Base-by-base conservation (phyloP, 2,113 vertebrate species). In the Sialia sialis region DNA sequence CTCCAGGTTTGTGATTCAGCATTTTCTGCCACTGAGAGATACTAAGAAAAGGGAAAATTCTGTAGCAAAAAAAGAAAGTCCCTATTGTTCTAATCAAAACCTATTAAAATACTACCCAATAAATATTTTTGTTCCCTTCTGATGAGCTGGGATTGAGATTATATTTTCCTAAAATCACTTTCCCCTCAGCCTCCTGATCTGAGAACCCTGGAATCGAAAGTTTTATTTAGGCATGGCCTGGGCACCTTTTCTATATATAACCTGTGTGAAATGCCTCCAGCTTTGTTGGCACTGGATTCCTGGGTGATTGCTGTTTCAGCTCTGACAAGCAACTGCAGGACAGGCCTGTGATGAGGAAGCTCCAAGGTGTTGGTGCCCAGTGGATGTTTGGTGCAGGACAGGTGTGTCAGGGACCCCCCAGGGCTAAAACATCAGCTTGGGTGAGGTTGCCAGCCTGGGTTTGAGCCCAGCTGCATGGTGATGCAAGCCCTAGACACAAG, bases 1-100 rank as follows among this genome's bases (percentile, higher is more conserved):
- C 58, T 89, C 76, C 51, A 62, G 69, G 73, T 93, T 96, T 96
- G 73, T 95, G 96, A 97, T 93, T 95, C 94, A 96, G 88, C 94
- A 91, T 87, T 95, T 95, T 96, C 41, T 95, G 58, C 52, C 29
- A 29, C 70, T 84, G 68, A 54, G 27, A 91, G 39, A 60, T 48
- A 36, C 48, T n/a, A 66, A 82, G 60, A 82, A 95, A 46, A 10
- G 19, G 29, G 38, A 9, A 89, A 74, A 74, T 20, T 66, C 41
- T 74, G 25, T 74, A 26, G 9, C 41, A 79, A 75, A 81, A 81
- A 60, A 21, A 82, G 19, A 49, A 83, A 55, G 4, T 84, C 51
- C n/a, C 36, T 75, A 4, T 16, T 58, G 29, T 73, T 90, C 8
- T 55, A 69, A 51, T 54, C 34, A 84, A 93, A 89, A 58, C 27